Base-by-base conservation (phyloP, 2,113 vertebrate species). In the Caretta caretta region DNA sequence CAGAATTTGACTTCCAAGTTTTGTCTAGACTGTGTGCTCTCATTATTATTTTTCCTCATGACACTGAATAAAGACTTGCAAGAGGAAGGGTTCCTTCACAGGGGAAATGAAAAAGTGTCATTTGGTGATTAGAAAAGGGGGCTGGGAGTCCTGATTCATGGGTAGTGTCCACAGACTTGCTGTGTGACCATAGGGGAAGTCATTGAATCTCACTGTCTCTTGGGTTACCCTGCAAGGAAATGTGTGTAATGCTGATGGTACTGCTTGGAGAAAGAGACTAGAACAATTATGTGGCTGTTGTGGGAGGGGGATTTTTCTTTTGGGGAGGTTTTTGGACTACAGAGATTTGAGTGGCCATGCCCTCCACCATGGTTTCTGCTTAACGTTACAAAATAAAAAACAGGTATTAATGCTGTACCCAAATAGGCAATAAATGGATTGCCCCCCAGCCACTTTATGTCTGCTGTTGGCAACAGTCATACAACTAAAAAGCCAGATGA, bases 361-460 rank as follows among this genome's bases (percentile, higher is more conserved):
- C 93, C 92, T 87, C 29, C 96, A 86, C 94, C 87, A 54, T 89
- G 93, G 90, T 96, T 95, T 96, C 94, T 96, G 93, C 94, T 96
- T 97, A 86, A 62, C 62, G 35, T 85, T 94, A 90, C 82, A 54
- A 92, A 93, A 97, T 86, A 94, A 83, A 90, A 90, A 95, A 1
- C 96, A 97, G 95, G 82, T 1, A 0, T 93, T 93, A 56, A 87
- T 93, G 62, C 16, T n/a, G 35, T 93, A 89, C 94, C 94, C 93
- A 95, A 94, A 94, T 88, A 97, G 93, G 90, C 95, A 97, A 93
- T 96, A 80, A 50, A 88, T 96, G 96, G 91, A 95, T 96, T 94
- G 62, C 93, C 96, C 96, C 93, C 95, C 93, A 94, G 94, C 86
- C 96, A 94, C 88, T 0, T 0, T 93, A 92, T 79, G 91, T 94